These are phyloP conservation scores for Brachypteracias leptosomus DNA, from an alignment of 2,113 vertebrate species.

Conservation along the genomic window DNA sequence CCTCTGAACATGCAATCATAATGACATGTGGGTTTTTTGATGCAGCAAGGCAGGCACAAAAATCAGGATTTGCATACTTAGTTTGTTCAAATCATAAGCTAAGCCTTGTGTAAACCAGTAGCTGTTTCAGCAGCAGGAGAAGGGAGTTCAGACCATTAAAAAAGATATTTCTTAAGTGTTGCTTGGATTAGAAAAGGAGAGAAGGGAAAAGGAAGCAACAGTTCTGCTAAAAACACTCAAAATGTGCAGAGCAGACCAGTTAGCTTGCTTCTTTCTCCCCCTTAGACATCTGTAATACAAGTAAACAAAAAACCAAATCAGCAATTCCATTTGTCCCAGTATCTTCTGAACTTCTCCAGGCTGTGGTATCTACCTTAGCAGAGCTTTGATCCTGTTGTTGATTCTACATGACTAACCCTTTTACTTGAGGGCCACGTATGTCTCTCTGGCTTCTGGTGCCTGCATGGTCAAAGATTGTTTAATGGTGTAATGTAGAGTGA, in stretches of 20 bases:
- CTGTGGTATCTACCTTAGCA: background rate
- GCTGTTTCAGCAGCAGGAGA: background rate
- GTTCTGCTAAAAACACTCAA: background rate
- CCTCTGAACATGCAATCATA: background rate
- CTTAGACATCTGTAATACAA: background rate
- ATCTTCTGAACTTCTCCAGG: background rate
- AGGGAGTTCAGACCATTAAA: background rate
- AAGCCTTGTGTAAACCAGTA: background rate
- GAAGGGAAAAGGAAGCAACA: background rate
- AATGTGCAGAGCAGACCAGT: background rate
- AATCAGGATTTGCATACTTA: background rate
- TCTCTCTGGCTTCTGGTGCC: background rate
- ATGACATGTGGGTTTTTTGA: background rate
- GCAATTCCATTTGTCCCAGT: background rate
- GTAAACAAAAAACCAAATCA: background rate
- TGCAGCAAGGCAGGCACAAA: background rate
- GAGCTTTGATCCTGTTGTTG: background rate
- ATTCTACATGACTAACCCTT: background rate
- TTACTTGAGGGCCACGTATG: fast-evolving
- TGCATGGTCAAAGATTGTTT: background rate
- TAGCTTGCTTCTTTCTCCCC: background rate
- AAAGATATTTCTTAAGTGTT: background rate
- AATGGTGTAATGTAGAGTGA: background rate
- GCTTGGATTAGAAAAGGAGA: background rate
- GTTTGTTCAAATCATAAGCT: background rate